These are phyloP conservation scores for Achroia grisella DNA, from an alignment of 1,140 invertebrate species.

Conservation along the genomic window DNA sequence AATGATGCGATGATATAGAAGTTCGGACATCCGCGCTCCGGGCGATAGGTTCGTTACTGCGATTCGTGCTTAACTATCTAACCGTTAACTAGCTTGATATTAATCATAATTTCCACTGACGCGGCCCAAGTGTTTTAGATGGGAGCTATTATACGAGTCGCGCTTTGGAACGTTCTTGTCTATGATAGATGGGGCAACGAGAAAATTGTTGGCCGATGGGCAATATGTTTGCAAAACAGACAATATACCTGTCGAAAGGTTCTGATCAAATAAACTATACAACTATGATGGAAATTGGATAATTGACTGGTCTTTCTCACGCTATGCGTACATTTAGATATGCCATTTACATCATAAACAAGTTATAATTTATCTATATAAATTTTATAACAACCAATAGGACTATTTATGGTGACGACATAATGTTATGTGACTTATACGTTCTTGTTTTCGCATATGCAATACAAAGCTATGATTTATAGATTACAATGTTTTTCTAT, in stretches of 20 bases:
- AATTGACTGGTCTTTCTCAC: slow-evolving; percentile 44
- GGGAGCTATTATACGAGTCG: slow-evolving; percentile 48
- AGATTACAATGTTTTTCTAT: too few relatives aligned
- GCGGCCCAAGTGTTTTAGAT: slow-evolving; percentile 62
- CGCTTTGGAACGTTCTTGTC: neutral
- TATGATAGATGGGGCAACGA: slow-evolving; percentile 39
- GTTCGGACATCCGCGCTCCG: slow-evolving; percentile 35
- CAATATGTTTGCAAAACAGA: slow-evolving; percentile 27
- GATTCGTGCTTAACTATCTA: slow-evolving; percentile 17
- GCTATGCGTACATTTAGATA: slow-evolving; percentile 8
- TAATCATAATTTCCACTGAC: slow-evolving; percentile 67
- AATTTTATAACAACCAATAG: neutral
- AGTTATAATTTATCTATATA: neutral
- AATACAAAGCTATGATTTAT: too few relatives aligned
- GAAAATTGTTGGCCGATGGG: slow-evolving; percentile 19
- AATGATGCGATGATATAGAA: slow-evolving; percentile 31
- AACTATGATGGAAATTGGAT: slow-evolving; percentile 42
- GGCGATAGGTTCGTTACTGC: neutral
- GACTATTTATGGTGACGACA: too few relatives aligned
- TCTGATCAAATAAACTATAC: slow-evolving; percentile 18
- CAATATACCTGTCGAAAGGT: slow-evolving; percentile 32
- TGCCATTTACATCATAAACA: slow-evolving; percentile 1
- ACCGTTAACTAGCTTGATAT: slow-evolving; percentile 58
- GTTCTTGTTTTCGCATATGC: too few relatives aligned
- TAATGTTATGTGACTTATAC: too few relatives aligned